Evolutionary conservation across 2,888 invertebrate genomes (phyloP).

Genomic region (Embidobia sp.): DNA sequence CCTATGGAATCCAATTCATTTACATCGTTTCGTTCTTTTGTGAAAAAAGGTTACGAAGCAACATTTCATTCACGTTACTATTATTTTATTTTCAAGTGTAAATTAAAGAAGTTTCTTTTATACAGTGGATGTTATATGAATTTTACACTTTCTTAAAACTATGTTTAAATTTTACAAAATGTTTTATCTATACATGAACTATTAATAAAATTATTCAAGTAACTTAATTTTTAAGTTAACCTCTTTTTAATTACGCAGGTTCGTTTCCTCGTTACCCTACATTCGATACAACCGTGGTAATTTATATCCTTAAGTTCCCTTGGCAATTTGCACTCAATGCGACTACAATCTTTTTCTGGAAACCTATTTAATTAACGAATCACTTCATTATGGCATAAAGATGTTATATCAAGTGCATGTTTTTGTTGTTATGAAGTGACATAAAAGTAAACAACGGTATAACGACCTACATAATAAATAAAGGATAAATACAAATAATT

Average conservation of each 20-base stretch:
- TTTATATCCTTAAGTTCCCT: slow-evolving; percentile 40
- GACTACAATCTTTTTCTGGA: slow-evolving; percentile 37
- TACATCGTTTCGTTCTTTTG: slow-evolving; percentile 27
- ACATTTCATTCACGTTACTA: slow-evolving; percentile 18
- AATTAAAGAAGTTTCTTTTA: slow-evolving; percentile 1
- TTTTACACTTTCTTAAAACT: too few species aligned
- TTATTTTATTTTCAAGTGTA: slow-evolving; percentile 26
- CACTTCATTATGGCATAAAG: slow-evolving; percentile 27
- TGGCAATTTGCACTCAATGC: slow-evolving; percentile 54
- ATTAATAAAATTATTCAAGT: too few species aligned
- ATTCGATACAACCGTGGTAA: slow-evolving; percentile 38
- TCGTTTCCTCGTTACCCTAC: slow-evolving; percentile 44
- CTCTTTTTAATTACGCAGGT: slow-evolving; percentile 26
- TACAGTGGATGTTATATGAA: slow-evolving; percentile 15
- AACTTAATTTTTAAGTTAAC: too few species aligned
- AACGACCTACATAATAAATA: slow-evolving; percentile 17
- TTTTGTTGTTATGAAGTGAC: slow-evolving; percentile 32
- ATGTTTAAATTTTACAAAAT: too few species aligned
- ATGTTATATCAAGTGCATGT: slow-evolving; percentile 12
- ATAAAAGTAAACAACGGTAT: slow-evolving; percentile 30
- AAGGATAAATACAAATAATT: not conserved
- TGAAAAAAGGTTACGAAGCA: slow-evolving; percentile 25
- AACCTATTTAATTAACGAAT: slow-evolving; percentile 42
- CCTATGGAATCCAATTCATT: slow-evolving; percentile 29
- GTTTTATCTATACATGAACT: too few species aligned